Conservation (phyloP, 2,888 invertebrate genomes). For the Ectropis crepuscularia region DNA sequence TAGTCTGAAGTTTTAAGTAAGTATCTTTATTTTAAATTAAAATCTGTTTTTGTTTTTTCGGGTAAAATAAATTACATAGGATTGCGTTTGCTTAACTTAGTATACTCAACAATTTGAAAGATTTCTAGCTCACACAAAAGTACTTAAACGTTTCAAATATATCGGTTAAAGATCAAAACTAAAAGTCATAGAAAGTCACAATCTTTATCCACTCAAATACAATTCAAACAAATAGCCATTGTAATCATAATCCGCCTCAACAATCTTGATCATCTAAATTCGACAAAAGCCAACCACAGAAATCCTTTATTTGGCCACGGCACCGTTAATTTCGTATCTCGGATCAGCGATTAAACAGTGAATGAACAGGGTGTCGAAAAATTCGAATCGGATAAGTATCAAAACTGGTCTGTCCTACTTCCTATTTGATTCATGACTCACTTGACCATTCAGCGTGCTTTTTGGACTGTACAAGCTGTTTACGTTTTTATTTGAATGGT, state of each 20-base stretch:
- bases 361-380: constrained; percentile 44
- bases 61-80: too few relatives aligned
- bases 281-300: constrained; percentile 19
- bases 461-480: constrained; percentile 11
- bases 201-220: background rate
- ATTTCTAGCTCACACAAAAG: too few relatives aligned
- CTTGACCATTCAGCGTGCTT: constrained; percentile 32
- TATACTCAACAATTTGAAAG: too few relatives aligned
- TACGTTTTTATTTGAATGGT: constrained; percentile 4
- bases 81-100: too few relatives aligned
- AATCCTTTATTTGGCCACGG: constrained; percentile 25
- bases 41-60: too few relatives aligned
- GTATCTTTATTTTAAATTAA: too few relatives aligned
- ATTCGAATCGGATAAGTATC: constrained; percentile 47
- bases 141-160: too few relatives aligned
- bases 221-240: constrained; percentile 15
- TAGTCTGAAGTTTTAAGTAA: too few relatives aligned
- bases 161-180: background rate
- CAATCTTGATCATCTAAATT: constrained; percentile 23
- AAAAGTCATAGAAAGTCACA: constrained; percentile 4
- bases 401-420: constrained; percentile 48
- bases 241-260: constrained; percentile 16
- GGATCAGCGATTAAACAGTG: constrained; percentile 41
- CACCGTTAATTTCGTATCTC: constrained; percentile 40
- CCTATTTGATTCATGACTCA: constrained; percentile 37